Evolutionary conservation across 2,797 vertebrate genomes (phyloP).

Genomic region (Passerculus sandwichensis): DNA sequence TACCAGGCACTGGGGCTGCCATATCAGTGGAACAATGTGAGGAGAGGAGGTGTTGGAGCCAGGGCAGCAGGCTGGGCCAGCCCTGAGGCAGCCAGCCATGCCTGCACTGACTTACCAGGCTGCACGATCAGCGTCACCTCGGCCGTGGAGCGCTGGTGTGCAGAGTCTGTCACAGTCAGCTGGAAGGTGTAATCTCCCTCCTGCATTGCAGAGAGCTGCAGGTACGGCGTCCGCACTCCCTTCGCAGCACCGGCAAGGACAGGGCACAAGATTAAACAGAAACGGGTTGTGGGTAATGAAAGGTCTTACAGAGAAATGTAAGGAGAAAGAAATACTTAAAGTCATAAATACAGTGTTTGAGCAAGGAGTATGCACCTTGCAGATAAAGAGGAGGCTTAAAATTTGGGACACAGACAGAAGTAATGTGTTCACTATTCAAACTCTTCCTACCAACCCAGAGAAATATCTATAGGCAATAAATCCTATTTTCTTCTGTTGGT

Average conservation of each 20-base stretch:
- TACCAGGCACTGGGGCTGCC: neutral
- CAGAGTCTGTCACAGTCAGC: conserved; percentile 81
- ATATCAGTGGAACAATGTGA: rapidly evolving
- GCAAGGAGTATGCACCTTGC: neutral
- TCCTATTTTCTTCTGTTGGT: neutral
- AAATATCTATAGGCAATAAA: neutral
- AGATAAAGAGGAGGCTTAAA: neutral
- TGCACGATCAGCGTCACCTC: conserved; percentile 77
- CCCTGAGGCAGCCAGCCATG: neutral
- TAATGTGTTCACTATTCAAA: neutral
- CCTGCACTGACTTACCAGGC: conserved; percentile 73
- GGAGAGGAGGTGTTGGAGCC: rapidly evolving
- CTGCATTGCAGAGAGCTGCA: conserved; percentile 79
- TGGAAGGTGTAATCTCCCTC: conserved; percentile 81
- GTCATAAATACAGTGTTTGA: neutral
- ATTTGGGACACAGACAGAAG: neutral
- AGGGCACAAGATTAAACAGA: rapidly evolving
- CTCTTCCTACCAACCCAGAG: neutral
- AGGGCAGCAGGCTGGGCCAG: neutral
- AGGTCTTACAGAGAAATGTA: neutral
- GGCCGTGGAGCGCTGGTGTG: conserved; percentile 75
- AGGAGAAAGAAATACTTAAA: neutral
- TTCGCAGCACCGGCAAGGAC: neutral
- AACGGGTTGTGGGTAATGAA: neutral
- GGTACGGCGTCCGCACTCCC: conserved; percentile 77